These are phyloP conservation scores for Heteronetta atricapilla DNA, from an alignment of 2,113 vertebrate species.

Conservation along the genomic window DNA sequence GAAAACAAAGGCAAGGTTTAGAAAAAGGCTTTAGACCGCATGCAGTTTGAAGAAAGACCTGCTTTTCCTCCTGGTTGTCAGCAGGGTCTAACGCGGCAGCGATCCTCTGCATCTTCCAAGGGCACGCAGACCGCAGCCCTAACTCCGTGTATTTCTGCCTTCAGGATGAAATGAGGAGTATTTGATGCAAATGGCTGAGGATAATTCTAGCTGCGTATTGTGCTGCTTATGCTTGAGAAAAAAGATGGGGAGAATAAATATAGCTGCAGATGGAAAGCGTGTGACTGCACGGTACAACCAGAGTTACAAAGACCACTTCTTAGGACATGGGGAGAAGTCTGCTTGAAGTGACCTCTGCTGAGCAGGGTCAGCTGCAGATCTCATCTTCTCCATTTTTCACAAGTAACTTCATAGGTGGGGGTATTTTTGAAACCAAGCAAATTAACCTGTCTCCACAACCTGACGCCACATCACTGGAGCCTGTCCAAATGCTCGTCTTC, in stretches of 20 bases:
- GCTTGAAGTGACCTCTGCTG: not conserved
- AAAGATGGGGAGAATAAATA: not conserved
- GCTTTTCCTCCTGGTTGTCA: not conserved
- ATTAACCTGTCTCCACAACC: not conserved
- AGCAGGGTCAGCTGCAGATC: not conserved
- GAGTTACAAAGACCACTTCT: not conserved
- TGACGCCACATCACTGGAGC: not conserved
- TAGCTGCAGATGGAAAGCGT: not conserved
- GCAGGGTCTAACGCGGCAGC: not conserved
- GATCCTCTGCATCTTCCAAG: not conserved
- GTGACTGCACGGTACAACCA: not conserved
- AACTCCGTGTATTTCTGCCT: not conserved
- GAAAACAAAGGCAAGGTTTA: not conserved
- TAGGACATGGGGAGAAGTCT: not conserved
- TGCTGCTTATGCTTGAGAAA: not conserved
- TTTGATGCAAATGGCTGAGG: not conserved
- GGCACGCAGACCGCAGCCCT: fast-evolving
- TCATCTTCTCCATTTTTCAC: not conserved
- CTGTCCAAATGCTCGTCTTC: not conserved
- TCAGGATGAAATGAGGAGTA: not conserved
- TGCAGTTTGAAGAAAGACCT: not conserved
- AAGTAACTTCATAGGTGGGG: not conserved
- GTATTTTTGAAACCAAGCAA: not conserved
- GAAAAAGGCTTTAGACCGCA: not conserved
- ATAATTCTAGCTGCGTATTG: not conserved